A percentile compares a stretch with the other conserved stretches of the same genome.
Conservation (phyloP, 1,140 invertebrate genomes). For the Acyrthosiphon pisum region DNA sequence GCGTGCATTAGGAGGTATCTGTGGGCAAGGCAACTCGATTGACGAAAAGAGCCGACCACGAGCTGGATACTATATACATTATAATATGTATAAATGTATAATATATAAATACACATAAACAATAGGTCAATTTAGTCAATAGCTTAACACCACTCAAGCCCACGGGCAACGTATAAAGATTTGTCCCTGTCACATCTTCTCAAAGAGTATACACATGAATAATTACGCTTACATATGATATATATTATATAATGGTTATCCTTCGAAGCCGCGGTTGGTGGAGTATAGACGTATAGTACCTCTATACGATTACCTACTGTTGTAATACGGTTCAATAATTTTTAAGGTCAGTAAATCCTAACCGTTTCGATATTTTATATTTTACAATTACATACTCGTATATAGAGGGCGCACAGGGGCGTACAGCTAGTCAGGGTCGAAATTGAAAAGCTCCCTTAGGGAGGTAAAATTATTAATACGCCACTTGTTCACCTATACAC, state of each 20-base stretch:
- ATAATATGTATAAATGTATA: not conserved
- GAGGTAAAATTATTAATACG: not conserved
- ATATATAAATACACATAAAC: not conserved
- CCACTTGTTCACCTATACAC: not conserved
- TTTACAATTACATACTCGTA: no score
- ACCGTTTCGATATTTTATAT: not conserved
- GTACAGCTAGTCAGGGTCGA: not conserved
- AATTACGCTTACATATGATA: not conserved
- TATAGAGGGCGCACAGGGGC: not conserved
- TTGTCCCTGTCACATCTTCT: not conserved
- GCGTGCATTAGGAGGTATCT: not conserved
- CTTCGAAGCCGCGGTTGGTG: not conserved
- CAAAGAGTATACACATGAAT: not conserved
- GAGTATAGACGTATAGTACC: not conserved
- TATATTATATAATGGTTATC: not conserved
- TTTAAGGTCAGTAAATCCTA: constrained; percentile 1
- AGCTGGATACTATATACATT: not conserved
- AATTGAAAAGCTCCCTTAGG: not conserved
- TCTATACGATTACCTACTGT: not conserved
- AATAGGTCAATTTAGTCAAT: constrained; percentile 2
- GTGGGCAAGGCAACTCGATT: not conserved
- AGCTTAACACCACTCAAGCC: not conserved
- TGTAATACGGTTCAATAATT: not conserved
- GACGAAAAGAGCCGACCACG: not conserved
- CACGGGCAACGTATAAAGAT: not conserved